A percentile compares a stretch with the other conserved stretches of the same genome.
phyloP scores from a whole-genome alignment of 2,113 vertebrate species.

The Charadrius vociferus region DNA sequence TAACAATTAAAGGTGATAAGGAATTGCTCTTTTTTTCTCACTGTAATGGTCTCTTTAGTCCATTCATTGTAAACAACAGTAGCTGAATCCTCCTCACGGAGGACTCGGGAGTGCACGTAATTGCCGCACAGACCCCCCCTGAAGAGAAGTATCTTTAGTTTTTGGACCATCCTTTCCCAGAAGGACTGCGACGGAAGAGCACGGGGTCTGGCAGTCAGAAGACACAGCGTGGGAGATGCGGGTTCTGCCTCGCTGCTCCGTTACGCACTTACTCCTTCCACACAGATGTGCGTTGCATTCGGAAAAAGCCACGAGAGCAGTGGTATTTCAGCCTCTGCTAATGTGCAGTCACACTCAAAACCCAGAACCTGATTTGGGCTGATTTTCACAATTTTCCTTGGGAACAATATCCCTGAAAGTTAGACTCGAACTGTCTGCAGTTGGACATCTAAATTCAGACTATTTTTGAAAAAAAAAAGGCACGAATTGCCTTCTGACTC shows the following conservation, averaged over 20 bases:
- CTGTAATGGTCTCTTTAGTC: not conserved
- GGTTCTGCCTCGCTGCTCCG: not conserved
- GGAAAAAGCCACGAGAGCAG: accelerated
- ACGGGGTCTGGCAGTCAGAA: accelerated
- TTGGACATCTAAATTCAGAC: not conserved
- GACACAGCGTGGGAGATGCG: accelerated
- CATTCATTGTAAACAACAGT: not conserved
- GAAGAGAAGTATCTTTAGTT: not conserved
- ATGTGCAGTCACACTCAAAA: not conserved
- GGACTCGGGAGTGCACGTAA: not conserved
- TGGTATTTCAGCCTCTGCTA: accelerated
- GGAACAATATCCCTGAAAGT: not conserved
- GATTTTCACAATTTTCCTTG: accelerated
- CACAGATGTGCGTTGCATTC: accelerated
- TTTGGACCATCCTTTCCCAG: not conserved
- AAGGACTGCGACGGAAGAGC: accelerated
- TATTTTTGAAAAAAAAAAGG: accelerated
- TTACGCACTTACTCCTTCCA: accelerated
- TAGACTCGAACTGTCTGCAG: accelerated
- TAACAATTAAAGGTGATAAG: slow-evolving; percentile 61
- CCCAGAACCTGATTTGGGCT: not conserved
- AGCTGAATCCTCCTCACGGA: not conserved
- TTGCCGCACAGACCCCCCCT: not conserved
- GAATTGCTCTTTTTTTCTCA: slow-evolving; percentile 14
- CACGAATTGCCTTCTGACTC: not conserved